Evolutionary conservation across 2,113 vertebrate genomes (phyloP), one percentile per base, ranked within the genome.

Genomic region (Pterocles orientalis): DNA sequence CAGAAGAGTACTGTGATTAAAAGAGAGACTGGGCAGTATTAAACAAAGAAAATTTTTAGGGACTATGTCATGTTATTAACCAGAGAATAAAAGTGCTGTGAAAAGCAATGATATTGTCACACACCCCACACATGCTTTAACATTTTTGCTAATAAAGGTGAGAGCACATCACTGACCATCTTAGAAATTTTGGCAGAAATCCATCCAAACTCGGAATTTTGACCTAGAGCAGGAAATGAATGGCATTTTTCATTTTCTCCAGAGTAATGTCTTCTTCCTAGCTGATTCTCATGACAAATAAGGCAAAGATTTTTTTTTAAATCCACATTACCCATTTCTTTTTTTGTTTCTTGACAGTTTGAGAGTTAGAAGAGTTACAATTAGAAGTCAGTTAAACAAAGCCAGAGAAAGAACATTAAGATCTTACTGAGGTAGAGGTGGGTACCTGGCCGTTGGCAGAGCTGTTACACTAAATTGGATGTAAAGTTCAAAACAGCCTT

Each of bases 191-290:
- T 89, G 39, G 39, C 51, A 87, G 61, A 92, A 91, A 95, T 88
- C 60, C 73, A 88, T 86, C 21, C 54, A 87, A 77, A 82, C 45
- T 10, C 31, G 33, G 64, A 73, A 18, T n/a, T 95, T 82, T 90
- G 51, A 68, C 61, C 90, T 34, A 51, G 20, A 93, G 50, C 26
- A 93, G 88, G 51, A 82, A 95, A 92, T 68, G 28, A 97, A 82
- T 36, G 33, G 41, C 66, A 69, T 26, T 77, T 95, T 95, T 69
- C 88, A 90, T 82, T 92, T 94, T 43, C 75, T 82, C 43, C 54
- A 65, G 62, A 84, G 24, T 68, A 91, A 90, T 29, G 31, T 62
- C 51, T 78, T 58, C 64, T 92, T 97, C 41, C 58, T 87, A n/a
- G 26, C 21, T 69, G 61, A 95, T 48, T 90, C 54, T 50, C 60